Base-by-base conservation (phyloP, 1,140 invertebrate species). In the Thalassaphorura encarpata region DNA sequence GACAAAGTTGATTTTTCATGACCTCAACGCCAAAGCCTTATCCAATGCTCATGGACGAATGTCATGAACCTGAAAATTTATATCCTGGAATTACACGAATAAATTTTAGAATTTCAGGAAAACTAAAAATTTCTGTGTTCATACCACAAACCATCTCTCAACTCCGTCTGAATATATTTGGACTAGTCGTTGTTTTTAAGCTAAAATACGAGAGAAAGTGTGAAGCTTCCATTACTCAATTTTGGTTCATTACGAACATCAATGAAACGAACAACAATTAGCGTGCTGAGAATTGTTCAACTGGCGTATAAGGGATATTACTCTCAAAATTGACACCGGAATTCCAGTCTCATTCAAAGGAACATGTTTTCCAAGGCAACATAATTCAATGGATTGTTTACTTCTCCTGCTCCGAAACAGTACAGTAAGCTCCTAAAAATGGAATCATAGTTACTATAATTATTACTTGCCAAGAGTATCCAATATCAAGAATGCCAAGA, bases 141-240 rank as follows among this genome's bases (percentile, higher is more conserved):
- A 47, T n/a, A 31, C 3, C 4, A 39, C 3, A 5, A 40, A 40
- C n/a, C 66, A 64, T 60, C 87, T 84, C 73, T 83, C 83, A 21
- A 92, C 83, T 66, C 81, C 41, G 77, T 77, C 54, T 86, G 82
- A 41, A 97, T 79, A 67, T 83, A 90, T 2, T 82, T 81, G 15
- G 84, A 80, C 19, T 94, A 73, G 72, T 94, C 89, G 67, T 87
- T 84, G 60, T 96, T 91, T 8, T 99, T 80, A 71, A 96, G 93
- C 72, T 99, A 96, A 71, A 99, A 98, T 1, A 99, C 92, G 43
- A 99, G 73, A 75, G 87, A 96, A 40, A 98, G 76, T 16, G 86
- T 80, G 42, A 93, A 69, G 57, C 83, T 80, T 33, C 79, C 77
- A 52, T 87, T 83, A 26, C 78, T 76, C 33, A 36, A n/a, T 56